Evolutionary conservation across 1,140 invertebrate genomes (phyloP).

Genomic region (Psilanteris sp.): DNA sequence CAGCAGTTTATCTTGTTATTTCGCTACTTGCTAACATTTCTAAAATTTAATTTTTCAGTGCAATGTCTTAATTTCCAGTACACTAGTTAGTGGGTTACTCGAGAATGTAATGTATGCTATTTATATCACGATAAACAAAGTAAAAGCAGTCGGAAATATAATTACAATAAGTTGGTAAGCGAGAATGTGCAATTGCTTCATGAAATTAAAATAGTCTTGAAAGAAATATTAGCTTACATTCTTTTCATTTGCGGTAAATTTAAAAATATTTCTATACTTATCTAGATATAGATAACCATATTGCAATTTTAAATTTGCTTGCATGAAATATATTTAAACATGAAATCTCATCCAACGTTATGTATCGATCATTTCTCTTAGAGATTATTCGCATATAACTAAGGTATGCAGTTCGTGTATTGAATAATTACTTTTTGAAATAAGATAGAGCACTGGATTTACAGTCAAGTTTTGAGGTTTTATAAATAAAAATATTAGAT

Average conservation of each 20-base stretch:
- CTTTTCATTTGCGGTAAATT: slow-evolving; percentile 48
- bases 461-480: slow-evolving; percentile 1
- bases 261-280: slow-evolving; percentile 35
- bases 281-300: slow-evolving; percentile 46
- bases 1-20: too few species aligned
- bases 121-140: slow-evolving; percentile 32
- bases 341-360: slow-evolving; percentile 47
- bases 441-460: slow-evolving; percentile 18
- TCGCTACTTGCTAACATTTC: too few species aligned
- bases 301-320: slow-evolving; percentile 53
- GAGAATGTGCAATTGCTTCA: slow-evolving; percentile 14
- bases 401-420: slow-evolving; percentile 46
- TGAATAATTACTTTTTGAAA: slow-evolving; percentile 57
- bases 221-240: slow-evolving; percentile 15
- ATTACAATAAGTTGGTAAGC: slow-evolving; percentile 45
- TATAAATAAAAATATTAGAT: slow-evolving; percentile 3
- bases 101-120: slow-evolving; percentile 17
- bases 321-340: slow-evolving; percentile 55
- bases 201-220: slow-evolving; percentile 29
- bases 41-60: too few species aligned
- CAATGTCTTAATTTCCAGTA: too few species aligned
- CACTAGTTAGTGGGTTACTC: too few species aligned
- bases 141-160: slow-evolving; percentile 32
- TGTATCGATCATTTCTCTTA: slow-evolving; percentile 51
- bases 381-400: slow-evolving; percentile 42